phyloP scores from a whole-genome alignment of 2,888 invertebrate species.

The Athalia rosae region DNA sequence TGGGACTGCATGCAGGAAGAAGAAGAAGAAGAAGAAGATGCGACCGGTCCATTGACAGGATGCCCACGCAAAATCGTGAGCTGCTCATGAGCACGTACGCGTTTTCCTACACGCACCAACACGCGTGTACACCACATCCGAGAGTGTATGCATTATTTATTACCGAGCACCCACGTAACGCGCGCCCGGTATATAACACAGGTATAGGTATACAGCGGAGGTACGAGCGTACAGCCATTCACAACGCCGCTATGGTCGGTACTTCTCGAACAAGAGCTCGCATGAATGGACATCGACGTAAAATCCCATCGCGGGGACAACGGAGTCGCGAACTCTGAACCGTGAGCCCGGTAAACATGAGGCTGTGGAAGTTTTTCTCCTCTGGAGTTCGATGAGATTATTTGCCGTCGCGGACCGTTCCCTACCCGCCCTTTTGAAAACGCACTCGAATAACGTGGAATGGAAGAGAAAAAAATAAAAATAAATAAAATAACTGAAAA shows the following conservation, averaged over 20 bases:
- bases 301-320: not conserved
- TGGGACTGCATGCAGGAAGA: slow-evolving; percentile 1
- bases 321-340: not conserved
- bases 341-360: slow-evolving; percentile 5
- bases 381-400: slow-evolving; percentile 1
- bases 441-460: no score
- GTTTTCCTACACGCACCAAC: slow-evolving; percentile 33
- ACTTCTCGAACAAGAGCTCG: slow-evolving; percentile 54
- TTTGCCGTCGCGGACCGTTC: not conserved
- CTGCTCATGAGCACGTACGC: slow-evolving; percentile 30
- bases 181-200: slow-evolving; percentile 7
- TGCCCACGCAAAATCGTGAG: slow-evolving; percentile 53
- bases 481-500: no score
- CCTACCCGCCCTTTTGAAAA: no score
- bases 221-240: slow-evolving; percentile 51
- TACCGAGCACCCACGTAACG: slow-evolving; percentile 56
- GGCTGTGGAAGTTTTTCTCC: not conserved
- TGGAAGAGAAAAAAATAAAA: no score
- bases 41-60: slow-evolving; percentile 53
- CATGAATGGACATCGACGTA: slow-evolving; percentile 55
- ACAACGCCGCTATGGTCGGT: slow-evolving; percentile 52
- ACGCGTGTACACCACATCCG: slow-evolving; percentile 16
- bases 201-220: no score
- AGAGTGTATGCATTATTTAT: slow-evolving; percentile 45
- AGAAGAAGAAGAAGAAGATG: slow-evolving; percentile 30